Conservation (phyloP, 2,888 invertebrate genomes). For the Hoplodrina ambigua region DNA sequence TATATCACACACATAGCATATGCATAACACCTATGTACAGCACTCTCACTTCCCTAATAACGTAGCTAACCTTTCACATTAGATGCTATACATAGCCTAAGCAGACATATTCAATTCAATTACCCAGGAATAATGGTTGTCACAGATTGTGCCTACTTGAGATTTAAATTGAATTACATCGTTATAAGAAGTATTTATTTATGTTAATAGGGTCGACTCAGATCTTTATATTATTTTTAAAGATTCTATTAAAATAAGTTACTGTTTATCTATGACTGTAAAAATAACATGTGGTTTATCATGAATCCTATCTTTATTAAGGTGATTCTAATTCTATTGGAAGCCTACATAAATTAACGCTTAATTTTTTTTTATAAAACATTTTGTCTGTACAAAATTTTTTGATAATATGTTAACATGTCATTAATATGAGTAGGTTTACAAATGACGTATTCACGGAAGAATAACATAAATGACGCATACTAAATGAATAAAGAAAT, state of each 20-base stretch:
- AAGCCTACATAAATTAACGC: not conserved
- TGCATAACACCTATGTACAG: not conserved
- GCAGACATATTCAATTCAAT: conserved; percentile 45
- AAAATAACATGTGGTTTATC: not conserved
- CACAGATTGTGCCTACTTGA: conserved; percentile 34
- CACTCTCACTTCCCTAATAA: conserved; percentile 23
- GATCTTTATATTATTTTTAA: not conserved
- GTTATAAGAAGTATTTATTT: conserved; percentile 30
- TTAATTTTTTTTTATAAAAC: not conserved
- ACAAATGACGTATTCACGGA: not conserved
- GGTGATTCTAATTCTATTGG: not conserved
- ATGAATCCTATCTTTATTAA: not conserved
- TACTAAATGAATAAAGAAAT: not conserved
- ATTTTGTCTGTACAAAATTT: not conserved
- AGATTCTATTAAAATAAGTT: not conserved
- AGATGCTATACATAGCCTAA: conserved; percentile 13
- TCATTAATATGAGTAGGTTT: not conserved
- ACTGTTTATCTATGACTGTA: not conserved
- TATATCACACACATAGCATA: not conserved
- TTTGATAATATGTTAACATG: not conserved
- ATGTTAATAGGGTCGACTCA: not conserved
- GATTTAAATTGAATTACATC: conserved; percentile 43
- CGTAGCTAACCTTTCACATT: conserved; percentile 34
- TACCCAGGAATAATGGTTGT: conserved; percentile 40
- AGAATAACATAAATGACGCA: not conserved